phyloP scores from a whole-genome alignment of 2,113 vertebrate species.

The Dolichotis patagonum region DNA sequence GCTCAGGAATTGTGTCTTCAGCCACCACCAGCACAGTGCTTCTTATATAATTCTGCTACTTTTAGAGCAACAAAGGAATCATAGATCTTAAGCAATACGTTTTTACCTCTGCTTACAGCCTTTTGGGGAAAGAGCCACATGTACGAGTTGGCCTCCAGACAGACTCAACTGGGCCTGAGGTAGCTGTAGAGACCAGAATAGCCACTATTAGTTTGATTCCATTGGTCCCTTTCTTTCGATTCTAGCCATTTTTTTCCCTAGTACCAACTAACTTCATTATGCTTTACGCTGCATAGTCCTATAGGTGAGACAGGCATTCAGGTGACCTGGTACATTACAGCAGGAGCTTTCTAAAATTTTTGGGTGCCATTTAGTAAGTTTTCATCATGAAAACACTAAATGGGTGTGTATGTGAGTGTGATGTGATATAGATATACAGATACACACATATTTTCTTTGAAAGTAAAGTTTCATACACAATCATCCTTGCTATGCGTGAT shows the following conservation, averaged over 20 bases:
- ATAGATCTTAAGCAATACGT: not conserved
- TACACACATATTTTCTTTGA: not conserved
- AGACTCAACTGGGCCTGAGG: not conserved
- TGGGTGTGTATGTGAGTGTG: not conserved
- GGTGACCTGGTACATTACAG: not conserved
- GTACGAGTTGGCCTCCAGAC: not conserved
- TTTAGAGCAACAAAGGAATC: not conserved
- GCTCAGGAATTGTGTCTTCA: not conserved
- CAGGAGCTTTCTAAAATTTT: not conserved
- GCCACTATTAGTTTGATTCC: fast-evolving
- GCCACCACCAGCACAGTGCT: fast-evolving
- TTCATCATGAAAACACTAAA: not conserved
- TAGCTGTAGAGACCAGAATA: not conserved
- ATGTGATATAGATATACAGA: not conserved
- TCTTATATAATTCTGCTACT: not conserved
- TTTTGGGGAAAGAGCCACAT: not conserved
- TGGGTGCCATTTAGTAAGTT: not conserved
- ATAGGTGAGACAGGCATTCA: not conserved
- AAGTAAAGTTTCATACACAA: not conserved
- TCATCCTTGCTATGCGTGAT: not conserved
- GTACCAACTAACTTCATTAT: not conserved
- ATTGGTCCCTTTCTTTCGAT: not conserved
- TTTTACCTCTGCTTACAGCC: not conserved
- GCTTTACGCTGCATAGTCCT: not conserved
- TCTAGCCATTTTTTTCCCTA: not conserved